These are phyloP conservation scores for Escarpia spicata DNA, from an alignment of 2,888 invertebrate species.

Conservation along the genomic window DNA sequence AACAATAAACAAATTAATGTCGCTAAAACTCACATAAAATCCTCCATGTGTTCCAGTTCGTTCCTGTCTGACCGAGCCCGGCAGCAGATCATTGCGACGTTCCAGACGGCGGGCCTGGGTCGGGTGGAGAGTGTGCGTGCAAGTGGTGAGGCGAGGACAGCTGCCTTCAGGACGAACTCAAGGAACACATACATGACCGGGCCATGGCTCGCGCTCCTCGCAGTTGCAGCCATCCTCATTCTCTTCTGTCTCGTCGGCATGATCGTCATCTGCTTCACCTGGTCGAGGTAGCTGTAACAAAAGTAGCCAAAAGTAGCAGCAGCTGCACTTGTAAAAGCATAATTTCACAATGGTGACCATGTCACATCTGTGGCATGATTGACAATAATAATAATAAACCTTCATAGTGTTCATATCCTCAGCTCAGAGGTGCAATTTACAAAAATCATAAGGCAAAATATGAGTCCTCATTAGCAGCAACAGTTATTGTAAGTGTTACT, in stretches of 20 bases:
- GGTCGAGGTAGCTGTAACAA: conserved; percentile 79
- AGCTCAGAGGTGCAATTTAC: too few relatives aligned
- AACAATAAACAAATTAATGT: too few relatives aligned
- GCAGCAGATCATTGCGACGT: background rate
- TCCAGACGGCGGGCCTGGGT: background rate
- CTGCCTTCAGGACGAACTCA: background rate
- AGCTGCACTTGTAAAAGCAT: too few relatives aligned
- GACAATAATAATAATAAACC: too few relatives aligned
- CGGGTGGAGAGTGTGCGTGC: background rate
- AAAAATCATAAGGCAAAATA: too few relatives aligned
- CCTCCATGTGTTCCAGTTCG: conserved; percentile 67
- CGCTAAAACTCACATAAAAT: background rate
- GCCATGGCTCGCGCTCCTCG: conserved; percentile 88
- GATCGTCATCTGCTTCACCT: conserved; percentile 91
- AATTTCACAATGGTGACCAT: too few relatives aligned
- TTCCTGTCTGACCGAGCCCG: background rate
- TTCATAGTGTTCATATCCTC: too few relatives aligned
- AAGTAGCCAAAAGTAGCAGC: background rate
- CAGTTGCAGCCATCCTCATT: conserved; percentile 88
- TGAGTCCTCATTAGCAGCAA: too few relatives aligned
- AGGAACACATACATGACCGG: conserved; percentile 61
- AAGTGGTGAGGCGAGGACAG: background rate
- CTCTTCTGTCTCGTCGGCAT: conserved; percentile 88
- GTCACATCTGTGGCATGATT: too few relatives aligned
- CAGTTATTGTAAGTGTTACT: too few relatives aligned